phyloP scores from a whole-genome alignment of 2,888 invertebrate species.

The Drymonia ruficornis region DNA sequence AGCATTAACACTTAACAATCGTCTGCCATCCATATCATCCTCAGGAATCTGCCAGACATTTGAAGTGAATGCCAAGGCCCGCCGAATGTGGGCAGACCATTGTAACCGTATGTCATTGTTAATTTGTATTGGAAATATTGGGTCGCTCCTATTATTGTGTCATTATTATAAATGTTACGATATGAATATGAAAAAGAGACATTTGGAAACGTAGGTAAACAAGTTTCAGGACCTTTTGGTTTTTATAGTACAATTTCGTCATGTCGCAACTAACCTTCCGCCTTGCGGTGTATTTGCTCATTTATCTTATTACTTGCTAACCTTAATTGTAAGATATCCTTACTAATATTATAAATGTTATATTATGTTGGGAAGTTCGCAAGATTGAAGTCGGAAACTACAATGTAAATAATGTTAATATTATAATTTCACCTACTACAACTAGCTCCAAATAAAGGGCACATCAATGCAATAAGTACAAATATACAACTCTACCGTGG shows the following conservation, averaged over 20 bases:
- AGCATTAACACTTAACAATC: conserved; percentile 67
- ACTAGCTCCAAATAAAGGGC: neutral
- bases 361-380: no score
- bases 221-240: conserved; percentile 35
- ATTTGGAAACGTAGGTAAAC: conserved; percentile 32
- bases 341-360: no score
- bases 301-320: neutral
- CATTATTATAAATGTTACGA: conserved; percentile 49
- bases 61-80: conserved; percentile 77
- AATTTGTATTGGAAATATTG: conserved; percentile 64
- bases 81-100: conserved; percentile 67
- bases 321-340: no score
- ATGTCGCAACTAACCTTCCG: conserved; percentile 25
- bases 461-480: neutral
- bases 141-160: conserved; percentile 53
- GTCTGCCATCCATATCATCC: conserved; percentile 68
- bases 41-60: conserved; percentile 72
- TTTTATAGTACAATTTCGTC: conserved; percentile 28
- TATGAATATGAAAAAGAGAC: conserved; percentile 32
- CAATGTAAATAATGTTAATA: no score
- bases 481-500: no score
- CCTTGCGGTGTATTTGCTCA: conserved; percentile 20
- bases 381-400: no score
- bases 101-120: conserved; percentile 68
- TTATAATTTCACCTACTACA: no score